A percentile compares a stretch with the other conserved stretches of the same genome.
phyloP scores from a whole-genome alignment of 2,113 vertebrate genomes.

The Corythornis madagascariensis region DNA sequence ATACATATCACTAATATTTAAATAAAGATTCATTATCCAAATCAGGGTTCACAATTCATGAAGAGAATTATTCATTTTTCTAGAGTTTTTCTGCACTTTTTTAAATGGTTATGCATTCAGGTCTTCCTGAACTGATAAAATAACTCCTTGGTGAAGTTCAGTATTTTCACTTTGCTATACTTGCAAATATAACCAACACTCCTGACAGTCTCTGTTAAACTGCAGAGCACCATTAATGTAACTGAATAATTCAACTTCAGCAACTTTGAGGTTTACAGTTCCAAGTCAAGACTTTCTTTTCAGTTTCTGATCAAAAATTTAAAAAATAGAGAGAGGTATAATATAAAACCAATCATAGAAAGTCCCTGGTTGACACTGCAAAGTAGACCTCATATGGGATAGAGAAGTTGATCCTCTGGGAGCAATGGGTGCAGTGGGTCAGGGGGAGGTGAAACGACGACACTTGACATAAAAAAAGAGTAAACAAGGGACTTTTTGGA shows the following conservation, averaged over 20 bases:
- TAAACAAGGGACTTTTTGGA: background rate
- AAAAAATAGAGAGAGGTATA: background rate
- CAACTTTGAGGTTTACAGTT: background rate
- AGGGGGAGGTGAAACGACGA: too few species aligned
- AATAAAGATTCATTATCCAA: background rate
- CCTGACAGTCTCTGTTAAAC: background rate
- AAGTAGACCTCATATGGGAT: background rate
- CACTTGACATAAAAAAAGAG: background rate
- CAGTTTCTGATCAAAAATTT: background rate
- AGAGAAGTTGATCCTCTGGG: fast-evolving
- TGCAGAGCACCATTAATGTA: background rate
- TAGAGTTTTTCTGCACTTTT: background rate
- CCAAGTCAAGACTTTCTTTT: background rate
- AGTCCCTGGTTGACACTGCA: background rate
- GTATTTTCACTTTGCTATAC: background rate
- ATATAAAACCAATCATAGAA: background rate
- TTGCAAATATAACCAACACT: background rate
- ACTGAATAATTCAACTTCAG: background rate
- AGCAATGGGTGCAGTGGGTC: background rate
- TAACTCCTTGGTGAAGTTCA: background rate
- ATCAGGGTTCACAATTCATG: background rate
- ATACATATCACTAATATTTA: background rate
- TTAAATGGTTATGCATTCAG: background rate
- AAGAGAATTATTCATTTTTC: background rate
- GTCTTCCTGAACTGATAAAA: background rate